Evolutionary conservation across 1,140 invertebrate species (phyloP), one percentile per base, ranked within the genome.

Genomic region (Drosophila ogumai): DNA sequence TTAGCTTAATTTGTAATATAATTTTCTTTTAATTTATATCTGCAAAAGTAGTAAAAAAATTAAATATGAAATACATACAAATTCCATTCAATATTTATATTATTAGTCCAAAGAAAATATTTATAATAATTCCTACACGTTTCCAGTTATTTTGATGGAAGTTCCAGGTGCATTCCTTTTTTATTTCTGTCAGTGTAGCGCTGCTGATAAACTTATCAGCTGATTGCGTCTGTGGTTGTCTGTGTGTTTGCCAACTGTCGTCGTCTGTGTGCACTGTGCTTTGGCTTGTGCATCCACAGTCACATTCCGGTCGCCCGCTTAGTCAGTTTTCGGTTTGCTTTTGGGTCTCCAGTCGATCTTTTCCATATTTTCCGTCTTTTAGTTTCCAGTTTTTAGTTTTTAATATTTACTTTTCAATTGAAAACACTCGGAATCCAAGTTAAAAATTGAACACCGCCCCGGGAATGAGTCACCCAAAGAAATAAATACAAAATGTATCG

Each of bases 141-240:
- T 34, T 19, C 0, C 2, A 2, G 0, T 34, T 15, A 36, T 36
- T 36, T 34, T 1, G 0, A 8, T 15, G 1, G 2, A 10, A 6
- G 2, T 3, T 10, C 13, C 52, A 55, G 52, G 52, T 55, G 13
- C 38, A 15, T n/a, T 5, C 3, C 13, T 5, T 10, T 2, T 1
- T 9, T 1, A n/a, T 63, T 71, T 28, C 40, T 46, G 6, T 43
- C 22, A 49, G 49, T 61, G 38, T n/a, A 55, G 40, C 52, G 12
- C 47, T 65, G 40, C 78, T 85, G 82, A 85, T 85, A 85, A 85
- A 84, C 82, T 85, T 86, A 85, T 85, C 82, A 85, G 74, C 73
- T 74, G 74, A 41, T 68, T 61, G 32, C 28, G 57, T 32, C 22
- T 52, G 32, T 7, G 32, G 65, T 56, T 32, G 32, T 34, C 6